phyloP scores from a whole-genome alignment of 2,797 vertebrate species.

The Micrastur ruficollis region DNA sequence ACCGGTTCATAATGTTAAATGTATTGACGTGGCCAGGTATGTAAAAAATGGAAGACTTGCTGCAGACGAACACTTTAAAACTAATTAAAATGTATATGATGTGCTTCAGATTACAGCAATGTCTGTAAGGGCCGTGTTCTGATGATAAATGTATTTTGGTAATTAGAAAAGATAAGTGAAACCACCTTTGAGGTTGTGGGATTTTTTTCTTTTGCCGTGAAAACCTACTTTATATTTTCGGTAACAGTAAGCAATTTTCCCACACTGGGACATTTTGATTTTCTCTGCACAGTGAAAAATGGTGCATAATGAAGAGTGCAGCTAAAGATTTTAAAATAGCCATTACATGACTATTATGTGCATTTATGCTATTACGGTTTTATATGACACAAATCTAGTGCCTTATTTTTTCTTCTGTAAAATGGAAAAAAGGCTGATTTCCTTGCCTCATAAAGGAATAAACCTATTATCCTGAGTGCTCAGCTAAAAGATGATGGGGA shows the following conservation, averaged over 20 bases:
- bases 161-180: slow-evolving; percentile 3
- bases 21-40: not conserved
- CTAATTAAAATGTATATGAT: not conserved
- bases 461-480: not conserved
- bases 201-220: not conserved
- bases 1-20: not conserved
- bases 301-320: not conserved
- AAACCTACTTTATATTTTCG: not conserved
- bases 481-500: not conserved
- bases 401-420: not conserved
- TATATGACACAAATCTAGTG: not conserved
- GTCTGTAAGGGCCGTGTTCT: not conserved
- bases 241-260: not conserved
- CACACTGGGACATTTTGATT: not conserved
- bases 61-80: not conserved
- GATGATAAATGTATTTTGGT: not conserved
- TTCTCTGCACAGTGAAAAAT: not conserved
- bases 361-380: not conserved
- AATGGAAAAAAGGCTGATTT: not conserved
- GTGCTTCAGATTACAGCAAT: not conserved
- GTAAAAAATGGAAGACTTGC: not conserved
- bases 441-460: not conserved
- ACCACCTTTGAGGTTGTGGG: not conserved
- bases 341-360: not conserved
- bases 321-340: not conserved